A percentile compares a stretch with the other conserved stretches of the same genome.
These are phyloP conservation scores for Cataglyphis hispanica DNA, from an alignment of 1,140 invertebrate species.

Conservation along the genomic window DNA sequence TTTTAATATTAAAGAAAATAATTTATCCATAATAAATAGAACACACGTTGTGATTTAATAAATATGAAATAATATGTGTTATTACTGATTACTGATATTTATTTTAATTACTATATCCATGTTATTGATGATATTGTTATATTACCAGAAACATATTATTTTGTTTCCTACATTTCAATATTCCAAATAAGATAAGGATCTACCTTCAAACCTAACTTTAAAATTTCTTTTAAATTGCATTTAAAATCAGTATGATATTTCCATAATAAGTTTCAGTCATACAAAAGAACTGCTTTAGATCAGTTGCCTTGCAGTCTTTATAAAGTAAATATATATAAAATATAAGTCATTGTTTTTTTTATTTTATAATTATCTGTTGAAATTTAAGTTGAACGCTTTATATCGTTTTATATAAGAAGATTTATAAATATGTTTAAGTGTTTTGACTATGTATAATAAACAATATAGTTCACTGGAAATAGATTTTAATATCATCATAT, in stretches of 20 bases:
- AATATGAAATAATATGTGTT: constrained; percentile 19
- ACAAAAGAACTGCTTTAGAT: not conserved
- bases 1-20: no score
- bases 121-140: not conserved
- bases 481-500: no score
- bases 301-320: not conserved
- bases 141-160: not conserved
- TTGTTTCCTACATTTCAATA: not conserved
- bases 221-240: constrained; percentile 45
- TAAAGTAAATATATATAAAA: not conserved
- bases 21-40: no score
- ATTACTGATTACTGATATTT: not conserved
- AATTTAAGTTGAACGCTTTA: not conserved
- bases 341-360: not conserved
- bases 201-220: constrained; percentile 44
- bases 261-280: not conserved
- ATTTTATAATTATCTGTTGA: not conserved
- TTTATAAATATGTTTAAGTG: not conserved
- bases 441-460: not conserved
- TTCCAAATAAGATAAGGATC: constrained; percentile 19
- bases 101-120: not conserved
- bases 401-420: not conserved
- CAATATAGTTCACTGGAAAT: no score
- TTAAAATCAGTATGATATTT: constrained; percentile 9
- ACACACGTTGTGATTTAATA: no score